These are phyloP conservation scores for Rhodophaea formosa DNA, from an alignment of 2,888 invertebrate genomes.

Conservation along the genomic window DNA sequence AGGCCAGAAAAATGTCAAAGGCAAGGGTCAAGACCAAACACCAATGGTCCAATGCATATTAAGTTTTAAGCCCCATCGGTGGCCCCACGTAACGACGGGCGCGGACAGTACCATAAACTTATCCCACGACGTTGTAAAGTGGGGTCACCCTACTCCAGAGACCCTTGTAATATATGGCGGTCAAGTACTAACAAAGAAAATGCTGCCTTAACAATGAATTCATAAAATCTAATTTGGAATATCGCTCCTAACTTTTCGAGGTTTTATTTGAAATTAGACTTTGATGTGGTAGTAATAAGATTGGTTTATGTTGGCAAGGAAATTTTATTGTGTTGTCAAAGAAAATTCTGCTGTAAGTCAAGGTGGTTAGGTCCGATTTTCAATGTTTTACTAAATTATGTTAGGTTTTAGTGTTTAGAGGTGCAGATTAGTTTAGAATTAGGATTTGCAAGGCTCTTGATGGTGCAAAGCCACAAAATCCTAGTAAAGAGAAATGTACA, in stretches of 20 bases:
- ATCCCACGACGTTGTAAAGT: conserved; percentile 34
- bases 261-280: background rate
- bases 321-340: background rate
- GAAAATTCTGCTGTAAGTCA: background rate
- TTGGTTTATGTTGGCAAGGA: background rate
- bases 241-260: background rate
- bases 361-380: background rate
- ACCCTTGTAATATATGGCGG: conserved; percentile 1
- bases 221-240: conserved; percentile 7
- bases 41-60: conserved; percentile 12
- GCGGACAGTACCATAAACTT: conserved; percentile 29
- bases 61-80: conserved; percentile 21
- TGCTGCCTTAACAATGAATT: conserved; percentile 4
- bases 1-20: background rate
- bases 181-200: conserved; percentile 4
- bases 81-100: conserved; percentile 16
- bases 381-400: background rate
- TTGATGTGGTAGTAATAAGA: background rate
- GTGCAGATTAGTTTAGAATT: conserved; percentile 7
- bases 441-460: background rate
- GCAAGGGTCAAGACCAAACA: no score
- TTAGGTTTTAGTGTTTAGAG: background rate
- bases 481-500: no score
- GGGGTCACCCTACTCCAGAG: conserved; percentile 27
- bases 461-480: no score